Percentiles rank a stretch among this genome's conserved stretches.
Conservation (phyloP, 2,113 vertebrate genomes). For the Peromyscus maniculatus region DNA sequence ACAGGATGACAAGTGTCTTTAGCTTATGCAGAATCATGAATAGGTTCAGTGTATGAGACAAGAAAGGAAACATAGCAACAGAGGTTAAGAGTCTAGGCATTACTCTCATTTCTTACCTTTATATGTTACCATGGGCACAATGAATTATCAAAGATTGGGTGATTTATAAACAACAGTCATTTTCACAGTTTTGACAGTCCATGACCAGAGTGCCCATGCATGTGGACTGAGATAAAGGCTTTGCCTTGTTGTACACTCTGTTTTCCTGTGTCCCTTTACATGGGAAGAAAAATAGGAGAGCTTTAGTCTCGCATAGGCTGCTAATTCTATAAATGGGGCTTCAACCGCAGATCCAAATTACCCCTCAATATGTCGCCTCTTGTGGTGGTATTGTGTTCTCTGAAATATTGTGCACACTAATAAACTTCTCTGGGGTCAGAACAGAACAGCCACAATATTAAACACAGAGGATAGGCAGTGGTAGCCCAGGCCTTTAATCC, state of each 20-base stretch:
- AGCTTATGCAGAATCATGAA: not conserved
- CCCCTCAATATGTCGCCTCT: not conserved
- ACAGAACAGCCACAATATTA: no score
- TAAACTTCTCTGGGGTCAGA: no score
- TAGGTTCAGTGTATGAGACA: slow-evolving; percentile 4
- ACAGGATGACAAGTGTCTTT: not conserved
- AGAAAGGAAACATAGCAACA: not conserved
- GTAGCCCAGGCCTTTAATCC: no score
- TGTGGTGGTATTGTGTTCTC: no score
- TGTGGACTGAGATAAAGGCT: not conserved
- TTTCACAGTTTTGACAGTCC: not conserved
- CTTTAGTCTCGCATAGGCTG: not conserved
- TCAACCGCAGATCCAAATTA: not conserved
- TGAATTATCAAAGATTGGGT: not conserved
- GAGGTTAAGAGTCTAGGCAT: not conserved
- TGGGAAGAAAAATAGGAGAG: not conserved
- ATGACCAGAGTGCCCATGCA: not conserved
- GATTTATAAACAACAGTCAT: not conserved
- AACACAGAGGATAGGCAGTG: no score
- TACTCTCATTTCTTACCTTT: not conserved
- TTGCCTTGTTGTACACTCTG: not conserved
- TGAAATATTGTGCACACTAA: no score
- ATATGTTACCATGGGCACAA: not conserved
- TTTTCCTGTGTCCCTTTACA: not conserved
- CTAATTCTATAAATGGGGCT: not conserved